Percentiles rank a stretch among this genome's conserved stretches.
Conservation (phyloP, 2,113 vertebrate genomes). For the Thymallus thymallus region DNA sequence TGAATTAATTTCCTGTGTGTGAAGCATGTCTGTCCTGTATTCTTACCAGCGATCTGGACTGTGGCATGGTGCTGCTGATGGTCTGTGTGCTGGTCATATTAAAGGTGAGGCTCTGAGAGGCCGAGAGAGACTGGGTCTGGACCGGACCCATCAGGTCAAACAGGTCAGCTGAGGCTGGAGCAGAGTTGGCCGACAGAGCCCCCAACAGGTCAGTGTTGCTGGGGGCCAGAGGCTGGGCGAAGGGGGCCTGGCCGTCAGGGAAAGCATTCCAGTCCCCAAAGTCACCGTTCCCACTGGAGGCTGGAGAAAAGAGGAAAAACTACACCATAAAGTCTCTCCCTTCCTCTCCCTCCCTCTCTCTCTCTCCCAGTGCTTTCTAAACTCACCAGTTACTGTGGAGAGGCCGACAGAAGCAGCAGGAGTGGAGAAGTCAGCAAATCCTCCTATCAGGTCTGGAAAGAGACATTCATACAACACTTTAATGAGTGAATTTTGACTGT, state of each 20-base stretch:
- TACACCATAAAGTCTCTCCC: too few species aligned
- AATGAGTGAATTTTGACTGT: too few species aligned
- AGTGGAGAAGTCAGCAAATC: slow-evolving; percentile 92
- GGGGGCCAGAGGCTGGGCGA: slow-evolving; percentile 68
- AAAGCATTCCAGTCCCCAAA: slow-evolving; percentile 97
- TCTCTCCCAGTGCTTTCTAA: slow-evolving; percentile 76
- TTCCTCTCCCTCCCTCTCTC: slow-evolving; percentile 66
- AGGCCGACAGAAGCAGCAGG: slow-evolving; percentile 78
- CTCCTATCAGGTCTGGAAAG: slow-evolving; percentile 81
- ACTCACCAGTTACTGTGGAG: slow-evolving; percentile 79
- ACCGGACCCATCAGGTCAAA: slow-evolving; percentile 89
- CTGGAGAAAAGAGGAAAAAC: slow-evolving; percentile 47
- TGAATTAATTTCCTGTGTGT: neutral
- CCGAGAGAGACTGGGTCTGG: slow-evolving; percentile 81
- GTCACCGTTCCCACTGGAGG: slow-evolving; percentile 83
- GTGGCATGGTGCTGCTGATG: slow-evolving; percentile 75
- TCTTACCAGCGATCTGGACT: slow-evolving; percentile 86
- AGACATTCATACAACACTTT: slow-evolving; percentile 11
- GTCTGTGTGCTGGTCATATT: slow-evolving; percentile 83
- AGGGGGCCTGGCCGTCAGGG: slow-evolving; percentile 79
- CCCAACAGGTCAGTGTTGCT: slow-evolving; percentile 67
- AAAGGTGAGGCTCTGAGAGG: slow-evolving; percentile 93
- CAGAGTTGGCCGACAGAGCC: slow-evolving; percentile 62
- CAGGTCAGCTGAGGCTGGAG: slow-evolving; percentile 77
- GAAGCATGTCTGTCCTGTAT: slow-evolving; percentile 31